Percentiles rank a stretch among this genome's conserved stretches.
These are phyloP conservation scores for Rhabdophis nuchalis DNA, from an alignment of 2,797 vertebrate genomes.

Conservation along the genomic window DNA sequence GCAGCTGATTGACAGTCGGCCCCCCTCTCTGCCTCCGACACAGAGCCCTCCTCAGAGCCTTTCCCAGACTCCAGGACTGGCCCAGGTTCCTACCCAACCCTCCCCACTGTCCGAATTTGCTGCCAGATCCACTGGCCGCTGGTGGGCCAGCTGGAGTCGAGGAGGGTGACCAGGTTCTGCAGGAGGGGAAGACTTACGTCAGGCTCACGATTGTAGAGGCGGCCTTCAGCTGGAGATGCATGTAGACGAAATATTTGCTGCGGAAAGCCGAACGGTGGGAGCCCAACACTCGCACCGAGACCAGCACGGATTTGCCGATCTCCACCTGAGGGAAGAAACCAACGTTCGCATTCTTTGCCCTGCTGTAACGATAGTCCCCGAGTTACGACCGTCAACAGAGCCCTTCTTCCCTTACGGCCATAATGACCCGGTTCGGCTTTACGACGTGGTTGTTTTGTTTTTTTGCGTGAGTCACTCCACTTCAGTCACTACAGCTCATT, in stretches of 20 bases:
- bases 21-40: too few relatives aligned
- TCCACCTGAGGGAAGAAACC: conserved; percentile 61
- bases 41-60: too few relatives aligned
- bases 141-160: not conserved
- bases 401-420: not conserved
- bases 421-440: too few relatives aligned
- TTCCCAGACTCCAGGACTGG: too few relatives aligned
- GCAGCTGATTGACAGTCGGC: too few relatives aligned
- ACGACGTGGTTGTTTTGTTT: too few relatives aligned
- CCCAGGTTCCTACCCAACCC: too few relatives aligned
- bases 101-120: too few relatives aligned
- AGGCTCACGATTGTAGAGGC: conserved; percentile 67
- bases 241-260: conserved; percentile 65
- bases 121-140: too few relatives aligned
- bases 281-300: conserved; percentile 65
- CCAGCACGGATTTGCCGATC: conserved; percentile 62
- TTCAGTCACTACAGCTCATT: too few relatives aligned
- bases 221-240: conserved; percentile 66
- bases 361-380: not conserved
- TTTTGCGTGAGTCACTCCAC: too few relatives aligned
- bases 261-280: conserved; percentile 57
- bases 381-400: not conserved
- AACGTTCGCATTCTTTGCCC: not conserved
- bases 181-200: conserved; percentile 51
- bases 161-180: not conserved